A percentile compares a stretch with the other conserved stretches of the same genome.
These are phyloP conservation scores for Aphaenogaster rudis DNA, from an alignment of 1,140 invertebrate genomes.

Conservation along the genomic window DNA sequence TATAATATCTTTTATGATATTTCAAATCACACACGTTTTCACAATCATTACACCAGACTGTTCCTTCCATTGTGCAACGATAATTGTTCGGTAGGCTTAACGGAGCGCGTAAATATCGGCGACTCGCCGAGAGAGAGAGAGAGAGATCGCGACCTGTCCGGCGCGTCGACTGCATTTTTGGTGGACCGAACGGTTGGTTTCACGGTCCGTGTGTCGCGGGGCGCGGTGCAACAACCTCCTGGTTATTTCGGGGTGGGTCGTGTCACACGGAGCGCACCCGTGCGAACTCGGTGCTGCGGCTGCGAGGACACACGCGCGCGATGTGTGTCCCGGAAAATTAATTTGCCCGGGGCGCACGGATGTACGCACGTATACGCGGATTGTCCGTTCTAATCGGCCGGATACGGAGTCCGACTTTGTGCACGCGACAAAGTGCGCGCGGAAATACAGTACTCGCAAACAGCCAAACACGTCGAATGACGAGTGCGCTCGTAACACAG, in stretches of 20 bases:
- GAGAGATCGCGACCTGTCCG: slow-evolving; percentile 31
- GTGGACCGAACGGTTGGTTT: neutral
- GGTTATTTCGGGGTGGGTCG: slow-evolving; percentile 83
- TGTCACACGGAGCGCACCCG: slow-evolving; percentile 80
- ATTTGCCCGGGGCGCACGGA: slow-evolving; percentile 43
- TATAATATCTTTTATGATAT: neutral
- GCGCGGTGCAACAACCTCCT: slow-evolving; percentile 83
- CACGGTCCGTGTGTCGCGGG: slow-evolving; percentile 66
- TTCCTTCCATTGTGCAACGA: neutral
- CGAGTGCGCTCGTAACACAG: neutral
- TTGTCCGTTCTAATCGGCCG: slow-evolving; percentile 34
- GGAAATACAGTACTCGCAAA: slow-evolving; percentile 18
- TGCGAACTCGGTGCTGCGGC: slow-evolving; percentile 56
- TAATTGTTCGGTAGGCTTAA: neutral
- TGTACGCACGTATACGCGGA: slow-evolving; percentile 1
- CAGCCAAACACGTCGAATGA: neutral
- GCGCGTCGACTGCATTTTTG: slow-evolving; percentile 56
- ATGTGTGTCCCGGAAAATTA: slow-evolving; percentile 69
- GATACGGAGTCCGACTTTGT: slow-evolving; percentile 26
- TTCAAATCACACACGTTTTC: neutral
- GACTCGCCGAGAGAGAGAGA: neutral
- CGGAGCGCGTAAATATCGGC: slow-evolving; percentile 16
- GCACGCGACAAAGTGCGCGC: neutral
- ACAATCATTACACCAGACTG: neutral
- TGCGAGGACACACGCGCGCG: slow-evolving; percentile 52